Evolutionary conservation across 1,140 invertebrate species (phyloP).

Genomic region (Zeugodacus cucurbitae): DNA sequence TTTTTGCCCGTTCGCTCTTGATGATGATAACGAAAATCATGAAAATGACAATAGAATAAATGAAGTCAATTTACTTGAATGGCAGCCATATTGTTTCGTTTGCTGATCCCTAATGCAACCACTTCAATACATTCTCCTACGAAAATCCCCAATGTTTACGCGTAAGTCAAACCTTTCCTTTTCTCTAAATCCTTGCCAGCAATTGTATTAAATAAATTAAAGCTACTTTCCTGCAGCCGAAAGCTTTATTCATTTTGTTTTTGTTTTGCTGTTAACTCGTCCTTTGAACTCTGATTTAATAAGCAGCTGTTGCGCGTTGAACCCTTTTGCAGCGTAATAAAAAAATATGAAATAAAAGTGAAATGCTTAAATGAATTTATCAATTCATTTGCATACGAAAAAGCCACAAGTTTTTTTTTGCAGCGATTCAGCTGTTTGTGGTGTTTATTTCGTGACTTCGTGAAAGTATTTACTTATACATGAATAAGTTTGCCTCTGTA

Average conservation of each 20-base stretch:
- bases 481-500: not conserved
- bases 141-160: not conserved
- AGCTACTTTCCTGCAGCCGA: not conserved
- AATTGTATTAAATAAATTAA: not conserved
- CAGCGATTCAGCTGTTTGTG: not conserved
- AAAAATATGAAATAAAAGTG: not conserved
- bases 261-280: not conserved
- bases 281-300: not conserved
- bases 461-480: not conserved
- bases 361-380: not conserved
- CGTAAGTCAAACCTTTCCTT: not conserved
- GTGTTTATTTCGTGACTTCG: not conserved
- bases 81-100: not conserved
- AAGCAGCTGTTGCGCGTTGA: not conserved
- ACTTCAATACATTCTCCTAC: not conserved
- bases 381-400: constrained; percentile 20
- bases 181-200: not conserved
- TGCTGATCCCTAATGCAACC: not conserved
- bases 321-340: not conserved
- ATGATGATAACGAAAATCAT: not conserved
- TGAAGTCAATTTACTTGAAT: constrained; percentile 12
- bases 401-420: not conserved
- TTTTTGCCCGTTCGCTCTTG: not conserved
- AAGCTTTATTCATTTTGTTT: not conserved
- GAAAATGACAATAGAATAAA: not conserved